phyloP scores from a whole-genome alignment of 2,797 vertebrate species.

The Apodemus agrarius region DNA sequence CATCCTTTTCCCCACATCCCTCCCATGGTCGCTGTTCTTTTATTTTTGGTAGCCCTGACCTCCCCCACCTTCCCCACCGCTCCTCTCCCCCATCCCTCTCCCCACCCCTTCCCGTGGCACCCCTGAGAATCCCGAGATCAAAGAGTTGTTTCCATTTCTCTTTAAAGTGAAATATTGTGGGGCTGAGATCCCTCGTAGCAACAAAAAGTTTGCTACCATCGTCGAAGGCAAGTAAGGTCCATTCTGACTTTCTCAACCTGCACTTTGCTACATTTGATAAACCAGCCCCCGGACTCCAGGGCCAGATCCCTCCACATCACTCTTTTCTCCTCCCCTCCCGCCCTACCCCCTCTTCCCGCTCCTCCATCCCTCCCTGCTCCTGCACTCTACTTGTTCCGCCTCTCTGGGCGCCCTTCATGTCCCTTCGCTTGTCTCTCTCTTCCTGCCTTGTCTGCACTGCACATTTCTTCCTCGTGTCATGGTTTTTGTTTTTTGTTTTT shows the following conservation, averaged over 20 bases:
- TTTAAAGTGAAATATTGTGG: slow-evolving; percentile 87
- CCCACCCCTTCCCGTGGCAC: slow-evolving; percentile 78
- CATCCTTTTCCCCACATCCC: slow-evolving; percentile 61
- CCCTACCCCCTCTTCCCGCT: background rate
- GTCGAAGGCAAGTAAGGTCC: slow-evolving; percentile 86
- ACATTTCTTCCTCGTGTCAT: background rate
- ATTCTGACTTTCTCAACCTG: slow-evolving; percentile 86
- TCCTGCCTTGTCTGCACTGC: background rate
- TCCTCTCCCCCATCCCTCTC: slow-evolving; percentile 70
- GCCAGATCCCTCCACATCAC: slow-evolving; percentile 83
- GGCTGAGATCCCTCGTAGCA: slow-evolving; percentile 87
- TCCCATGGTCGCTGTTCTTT: slow-evolving; percentile 80
- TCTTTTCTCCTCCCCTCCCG: slow-evolving; percentile 77
- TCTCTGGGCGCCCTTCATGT: background rate
- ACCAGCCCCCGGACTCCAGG: slow-evolving; percentile 83
- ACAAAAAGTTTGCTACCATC: slow-evolving; percentile 87
- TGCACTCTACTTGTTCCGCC: background rate
- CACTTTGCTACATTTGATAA: slow-evolving; percentile 84
- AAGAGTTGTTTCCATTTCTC: slow-evolving; percentile 88
- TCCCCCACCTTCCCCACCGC: slow-evolving; percentile 58
- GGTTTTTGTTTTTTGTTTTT: too few relatives aligned
- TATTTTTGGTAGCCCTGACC: slow-evolving; percentile 76
- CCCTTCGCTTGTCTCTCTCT: background rate
- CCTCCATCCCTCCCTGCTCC: background rate
- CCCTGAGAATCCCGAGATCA: slow-evolving; percentile 84